Evolutionary conservation across 1,140 invertebrate species (phyloP), one percentile per base, ranked within the genome.

Genomic region (Cephus cinctus): DNA sequence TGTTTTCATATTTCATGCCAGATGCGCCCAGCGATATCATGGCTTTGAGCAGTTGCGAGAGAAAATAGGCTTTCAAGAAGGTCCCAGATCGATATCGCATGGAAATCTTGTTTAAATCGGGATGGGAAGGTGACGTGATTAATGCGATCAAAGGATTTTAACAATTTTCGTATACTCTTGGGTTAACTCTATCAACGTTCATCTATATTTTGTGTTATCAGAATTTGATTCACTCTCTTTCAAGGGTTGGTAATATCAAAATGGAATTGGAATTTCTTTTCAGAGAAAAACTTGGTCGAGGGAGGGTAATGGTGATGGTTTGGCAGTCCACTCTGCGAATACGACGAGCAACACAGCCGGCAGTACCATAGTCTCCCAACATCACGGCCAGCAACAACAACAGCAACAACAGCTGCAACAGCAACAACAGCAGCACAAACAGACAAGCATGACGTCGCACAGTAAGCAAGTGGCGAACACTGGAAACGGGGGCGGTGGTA

Each of bases 371-470:
- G 62, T 69, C 52, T 58, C 54, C 59, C 70, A 63, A 48, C 65
- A 59, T 23, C 59, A 69, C 47, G 62, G 48, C n/a, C 60, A 41
- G 15, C 39, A 41, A 19, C 18, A 55, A 54, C 57, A 52, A 63
- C 56, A 44, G 50, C 41, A 45, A 27, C 25, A 56, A 25, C 47
- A 47, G 41, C 48, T 47, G 35, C 35, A 38, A 18, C 35, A 38
- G 16, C 35, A 38, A 63, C 53, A 63, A 51, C 56, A 57, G 47
- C 48, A 57, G 50, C 50, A 58, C 75, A 75, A 56, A 54, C 19
- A 51, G 61, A 67, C 77, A 76, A 83, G 82, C 74, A 89, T 89
- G 82, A 88, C 89, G 80, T 84, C 87, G 61, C 87, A 86, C 77
- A 87, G 86, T 76, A 88, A 89, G 74, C 77, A 77, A 57, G 69